phyloP scores from a whole-genome alignment of 1,140 invertebrate species.

The Eupristina koningsbergeri region DNA sequence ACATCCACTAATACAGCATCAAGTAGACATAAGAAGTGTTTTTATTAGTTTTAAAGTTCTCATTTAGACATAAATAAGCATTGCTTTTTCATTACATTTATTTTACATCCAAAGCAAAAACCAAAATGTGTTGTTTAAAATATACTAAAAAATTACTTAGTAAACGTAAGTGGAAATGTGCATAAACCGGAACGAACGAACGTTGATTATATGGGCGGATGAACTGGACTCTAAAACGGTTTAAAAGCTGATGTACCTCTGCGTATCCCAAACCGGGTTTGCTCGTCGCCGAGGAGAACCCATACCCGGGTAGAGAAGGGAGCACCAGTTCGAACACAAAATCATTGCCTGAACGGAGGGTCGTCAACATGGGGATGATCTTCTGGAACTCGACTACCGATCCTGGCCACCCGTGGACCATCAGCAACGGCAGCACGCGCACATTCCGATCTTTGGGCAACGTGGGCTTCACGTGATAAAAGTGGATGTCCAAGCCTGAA shows the following conservation, averaged over 20 bases:
- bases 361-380: constrained; percentile 82
- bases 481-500: constrained; percentile 82
- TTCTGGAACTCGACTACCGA: constrained; percentile 90
- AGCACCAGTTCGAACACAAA: constrained; percentile 86
- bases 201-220: no score
- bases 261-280: constrained; percentile 60
- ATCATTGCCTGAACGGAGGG: constrained; percentile 72
- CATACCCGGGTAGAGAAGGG: constrained; percentile 86
- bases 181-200: no score
- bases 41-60: no score
- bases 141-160: no score
- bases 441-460: constrained; percentile 69
- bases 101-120: no score
- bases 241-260: constrained; percentile 55
- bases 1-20: no score
- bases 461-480: constrained; percentile 77
- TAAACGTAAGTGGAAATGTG: no score
- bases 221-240: background rate
- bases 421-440: constrained; percentile 80
- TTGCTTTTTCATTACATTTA: no score
- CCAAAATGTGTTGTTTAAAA: no score
- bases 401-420: constrained; percentile 94
- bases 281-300: constrained; percentile 77
- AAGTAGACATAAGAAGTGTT: no score
- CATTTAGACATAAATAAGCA: no score